phyloP scores from a whole-genome alignment of 1,140 invertebrate genomes.

The Drosophila oshimai region DNA sequence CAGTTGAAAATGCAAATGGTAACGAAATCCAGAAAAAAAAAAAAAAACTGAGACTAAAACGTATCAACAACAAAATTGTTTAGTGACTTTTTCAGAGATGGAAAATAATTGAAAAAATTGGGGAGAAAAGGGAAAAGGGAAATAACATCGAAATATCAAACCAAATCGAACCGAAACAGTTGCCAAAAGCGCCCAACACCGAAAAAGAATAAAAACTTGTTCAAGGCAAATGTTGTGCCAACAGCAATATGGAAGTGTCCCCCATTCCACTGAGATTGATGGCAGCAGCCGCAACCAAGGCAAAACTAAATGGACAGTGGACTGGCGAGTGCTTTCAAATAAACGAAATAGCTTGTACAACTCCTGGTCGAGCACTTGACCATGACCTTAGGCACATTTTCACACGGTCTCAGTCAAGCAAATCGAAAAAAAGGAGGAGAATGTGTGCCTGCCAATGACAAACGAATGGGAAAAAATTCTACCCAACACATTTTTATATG shows the following conservation, averaged over 20 bases:
- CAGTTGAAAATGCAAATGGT: conserved; percentile 50
- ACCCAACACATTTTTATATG: not conserved
- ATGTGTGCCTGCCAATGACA: conserved; percentile 1
- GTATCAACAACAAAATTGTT: conserved; percentile 55
- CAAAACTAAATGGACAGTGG: conserved; percentile 35
- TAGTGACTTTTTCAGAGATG: conserved; percentile 50
- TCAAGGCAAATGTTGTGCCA: conserved; percentile 43
- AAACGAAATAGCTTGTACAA: conserved; percentile 60
- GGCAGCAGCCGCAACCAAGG: conserved; percentile 12
- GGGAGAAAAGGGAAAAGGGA: not conserved
- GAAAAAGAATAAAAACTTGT: conserved; percentile 8
- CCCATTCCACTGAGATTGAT: conserved; percentile 25
- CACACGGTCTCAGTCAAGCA: conserved; percentile 47
- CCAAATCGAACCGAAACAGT: conserved; percentile 17
- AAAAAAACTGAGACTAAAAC: conserved; percentile 21
- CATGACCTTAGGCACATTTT: conserved; percentile 70
- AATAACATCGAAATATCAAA: conserved; percentile 4
- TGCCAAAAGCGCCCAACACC: conserved; percentile 23
- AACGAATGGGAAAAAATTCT: not conserved
- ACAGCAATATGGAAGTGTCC: conserved; percentile 37
- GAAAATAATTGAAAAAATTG: conserved; percentile 54
- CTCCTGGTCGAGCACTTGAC: conserved; percentile 37
- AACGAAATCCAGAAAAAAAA: conserved; percentile 7
- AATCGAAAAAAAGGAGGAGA: not conserved
- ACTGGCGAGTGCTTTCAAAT: conserved; percentile 46